Conservation (phyloP, 2,113 vertebrate genomes). For the Carollia perspicillata region DNA sequence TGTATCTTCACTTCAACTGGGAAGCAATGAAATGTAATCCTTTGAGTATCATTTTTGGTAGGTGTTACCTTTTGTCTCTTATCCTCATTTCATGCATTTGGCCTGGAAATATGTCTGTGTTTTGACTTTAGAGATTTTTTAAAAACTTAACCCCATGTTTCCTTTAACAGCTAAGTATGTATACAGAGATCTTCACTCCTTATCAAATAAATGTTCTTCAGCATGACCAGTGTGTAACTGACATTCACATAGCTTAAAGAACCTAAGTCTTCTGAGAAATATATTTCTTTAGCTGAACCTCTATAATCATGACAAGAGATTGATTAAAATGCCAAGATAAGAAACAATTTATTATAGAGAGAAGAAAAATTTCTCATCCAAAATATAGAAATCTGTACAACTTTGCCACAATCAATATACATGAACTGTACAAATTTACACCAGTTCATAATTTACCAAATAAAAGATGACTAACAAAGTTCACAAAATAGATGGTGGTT, state of each 20-base stretch:
- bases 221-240: slow-evolving; percentile 68
- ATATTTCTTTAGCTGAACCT: slow-evolving; percentile 76
- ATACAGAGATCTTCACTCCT: slow-evolving; percentile 63
- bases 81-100: slow-evolving; percentile 78
- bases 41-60: slow-evolving; percentile 77
- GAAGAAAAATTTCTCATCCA: slow-evolving; percentile 99
- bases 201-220: slow-evolving; percentile 66
- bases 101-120: slow-evolving; percentile 78
- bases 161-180: slow-evolving; percentile 68
- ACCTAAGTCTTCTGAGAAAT: slow-evolving; percentile 73
- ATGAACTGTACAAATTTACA: slow-evolving; percentile 99
- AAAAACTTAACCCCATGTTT: slow-evolving; percentile 63
- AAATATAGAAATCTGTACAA: slow-evolving; percentile 99
- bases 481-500: slow-evolving; percentile 96
- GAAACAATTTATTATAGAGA: slow-evolving; percentile 99
- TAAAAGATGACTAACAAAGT: slow-evolving; percentile 97
- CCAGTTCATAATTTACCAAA: slow-evolving; percentile 99
- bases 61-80: slow-evolving; percentile 79
- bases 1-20: slow-evolving; percentile 81
- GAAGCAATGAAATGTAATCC: slow-evolving; percentile 81
- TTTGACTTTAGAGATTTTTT: slow-evolving; percentile 60
- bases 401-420: slow-evolving; percentile 99
- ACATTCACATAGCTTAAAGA: slow-evolving; percentile 63
- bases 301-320: slow-evolving; percentile 87
- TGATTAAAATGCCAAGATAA: slow-evolving; percentile 92